Conservation (phyloP, 2,888 invertebrate species). For the Aleiodes testaceus region DNA sequence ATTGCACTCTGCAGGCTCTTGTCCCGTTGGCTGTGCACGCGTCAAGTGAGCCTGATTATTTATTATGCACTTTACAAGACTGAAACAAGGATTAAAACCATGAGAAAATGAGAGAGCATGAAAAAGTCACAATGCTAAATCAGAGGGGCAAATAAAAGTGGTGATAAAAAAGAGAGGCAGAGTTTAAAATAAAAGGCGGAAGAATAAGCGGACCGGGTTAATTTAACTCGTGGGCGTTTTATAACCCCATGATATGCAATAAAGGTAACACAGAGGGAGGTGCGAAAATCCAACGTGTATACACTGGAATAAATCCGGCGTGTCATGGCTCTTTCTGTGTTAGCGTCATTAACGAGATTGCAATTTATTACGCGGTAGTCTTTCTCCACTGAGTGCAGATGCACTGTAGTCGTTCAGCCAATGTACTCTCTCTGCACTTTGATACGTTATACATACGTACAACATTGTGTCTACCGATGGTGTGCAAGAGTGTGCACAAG, state of each 20-base stretch:
- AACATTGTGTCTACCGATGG: slow-evolving; percentile 26
- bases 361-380: slow-evolving; percentile 70
- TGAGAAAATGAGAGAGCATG: neutral
- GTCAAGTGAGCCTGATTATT: slow-evolving; percentile 25
- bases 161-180: neutral
- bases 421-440: neutral
- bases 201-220: slow-evolving; percentile 15
- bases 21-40: slow-evolving; percentile 41
- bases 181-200: neutral
- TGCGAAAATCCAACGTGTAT: slow-evolving; percentile 5
- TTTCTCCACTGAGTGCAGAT: slow-evolving; percentile 50
- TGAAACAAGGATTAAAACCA: neutral
- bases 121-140: neutral
- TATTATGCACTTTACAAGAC: slow-evolving; percentile 46
- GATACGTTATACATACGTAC: slow-evolving; percentile 26
- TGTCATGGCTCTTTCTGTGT: slow-evolving; percentile 29
- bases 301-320: slow-evolving; percentile 20
- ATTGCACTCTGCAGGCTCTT: slow-evolving; percentile 47
- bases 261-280: slow-evolving; percentile 22
- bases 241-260: slow-evolving; percentile 32
- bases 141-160: neutral
- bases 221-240: slow-evolving; percentile 30
- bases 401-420: slow-evolving; percentile 11
- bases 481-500: slow-evolving; percentile 9
- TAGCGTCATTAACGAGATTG: slow-evolving; percentile 68